phyloP scores from a whole-genome alignment of 2,797 vertebrate genomes.

The Parambassis ranga region DNA sequence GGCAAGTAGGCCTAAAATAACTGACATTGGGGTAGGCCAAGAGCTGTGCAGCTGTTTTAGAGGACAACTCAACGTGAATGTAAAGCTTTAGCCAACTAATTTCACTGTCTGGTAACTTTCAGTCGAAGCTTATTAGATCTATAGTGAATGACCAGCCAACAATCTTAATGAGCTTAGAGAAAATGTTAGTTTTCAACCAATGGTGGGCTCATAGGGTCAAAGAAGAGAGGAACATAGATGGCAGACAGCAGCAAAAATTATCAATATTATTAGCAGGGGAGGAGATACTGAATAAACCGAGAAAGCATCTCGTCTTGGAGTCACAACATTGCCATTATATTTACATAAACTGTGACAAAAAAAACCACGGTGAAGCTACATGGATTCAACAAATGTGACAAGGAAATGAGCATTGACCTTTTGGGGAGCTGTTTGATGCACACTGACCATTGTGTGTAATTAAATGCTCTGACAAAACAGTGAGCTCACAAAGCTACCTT shows the following conservation, averaged over 20 bases:
- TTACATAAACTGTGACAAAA: constrained; percentile 11
- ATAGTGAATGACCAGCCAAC: constrained; percentile 45
- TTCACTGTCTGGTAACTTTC: constrained; percentile 73
- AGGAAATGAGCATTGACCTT: constrained; percentile 36
- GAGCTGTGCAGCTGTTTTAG: constrained; percentile 76
- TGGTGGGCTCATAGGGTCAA: constrained; percentile 21
- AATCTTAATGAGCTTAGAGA: constrained; percentile 46
- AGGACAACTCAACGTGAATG: constrained; percentile 63
- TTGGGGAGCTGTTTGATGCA: constrained; percentile 12
- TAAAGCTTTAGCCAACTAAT: constrained; percentile 64
- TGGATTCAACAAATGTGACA: constrained; percentile 9
- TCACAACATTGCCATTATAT: neutral
- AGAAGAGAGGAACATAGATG: neutral
- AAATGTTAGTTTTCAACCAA: constrained; percentile 38
- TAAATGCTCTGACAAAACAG: constrained; percentile 29
- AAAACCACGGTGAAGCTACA: constrained; percentile 1
- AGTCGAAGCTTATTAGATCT: constrained; percentile 66
- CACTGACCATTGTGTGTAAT: constrained; percentile 31
- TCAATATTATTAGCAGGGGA: constrained; percentile 12
- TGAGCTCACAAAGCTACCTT: neutral
- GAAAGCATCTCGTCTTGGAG: constrained; percentile 2
- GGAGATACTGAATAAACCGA: neutral
- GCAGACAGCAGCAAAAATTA: neutral
- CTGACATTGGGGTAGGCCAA: constrained; percentile 59
- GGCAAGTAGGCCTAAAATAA: constrained; percentile 73